Percentiles rank a stretch among this genome's conserved stretches.
phyloP scores from a whole-genome alignment of 2,113 vertebrate species.

The Gymnobelideus leadbeateri region DNA sequence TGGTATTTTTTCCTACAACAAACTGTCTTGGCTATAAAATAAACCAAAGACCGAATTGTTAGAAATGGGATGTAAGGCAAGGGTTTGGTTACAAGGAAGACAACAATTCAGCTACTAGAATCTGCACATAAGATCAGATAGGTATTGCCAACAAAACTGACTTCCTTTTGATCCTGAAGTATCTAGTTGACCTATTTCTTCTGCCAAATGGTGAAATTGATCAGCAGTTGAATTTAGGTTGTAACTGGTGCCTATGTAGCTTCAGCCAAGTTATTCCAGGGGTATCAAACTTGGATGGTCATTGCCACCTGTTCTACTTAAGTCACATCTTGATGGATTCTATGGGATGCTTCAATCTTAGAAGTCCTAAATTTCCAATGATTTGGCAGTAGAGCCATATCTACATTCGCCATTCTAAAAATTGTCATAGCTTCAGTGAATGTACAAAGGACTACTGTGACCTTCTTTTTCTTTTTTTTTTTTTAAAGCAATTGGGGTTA shows the following conservation, averaged over 20 bases:
- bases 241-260: not conserved
- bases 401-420: not conserved
- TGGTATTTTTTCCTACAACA: not conserved
- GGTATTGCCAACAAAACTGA: not conserved
- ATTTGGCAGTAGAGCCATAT: not conserved
- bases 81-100: not conserved
- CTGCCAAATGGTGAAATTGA: not conserved
- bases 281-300: not conserved
- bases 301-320: not conserved
- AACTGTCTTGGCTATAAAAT: not conserved
- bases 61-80: not conserved
- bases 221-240: not conserved
- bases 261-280: not conserved
- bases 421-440: not conserved
- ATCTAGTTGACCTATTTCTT: not conserved
- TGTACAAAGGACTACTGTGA: not conserved
- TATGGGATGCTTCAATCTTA: not conserved
- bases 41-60: not conserved
- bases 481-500: too few relatives aligned
- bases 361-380: constrained; percentile 13
- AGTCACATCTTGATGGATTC: not conserved
- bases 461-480: not conserved
- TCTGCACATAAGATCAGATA: not conserved
- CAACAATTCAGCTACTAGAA: not conserved
- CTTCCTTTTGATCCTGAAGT: not conserved